A percentile compares a stretch with the other conserved stretches of the same genome.
Conservation (phyloP, 1,140 invertebrate species). For the Drosophila pachea region DNA sequence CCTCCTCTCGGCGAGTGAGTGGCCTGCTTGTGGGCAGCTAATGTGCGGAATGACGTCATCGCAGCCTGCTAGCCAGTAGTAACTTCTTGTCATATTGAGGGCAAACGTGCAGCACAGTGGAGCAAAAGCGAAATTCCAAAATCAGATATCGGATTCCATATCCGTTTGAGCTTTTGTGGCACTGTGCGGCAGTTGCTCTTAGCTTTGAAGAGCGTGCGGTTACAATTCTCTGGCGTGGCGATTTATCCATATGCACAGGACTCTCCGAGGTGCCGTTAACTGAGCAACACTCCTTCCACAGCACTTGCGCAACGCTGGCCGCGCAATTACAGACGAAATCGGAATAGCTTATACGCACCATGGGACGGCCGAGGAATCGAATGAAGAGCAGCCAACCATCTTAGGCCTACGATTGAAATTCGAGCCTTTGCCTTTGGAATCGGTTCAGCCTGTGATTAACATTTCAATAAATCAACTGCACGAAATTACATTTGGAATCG, state of each 20-base stretch:
- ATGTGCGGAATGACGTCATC: constrained; percentile 72
- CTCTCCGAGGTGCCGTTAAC: constrained; percentile 48
- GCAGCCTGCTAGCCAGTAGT: constrained; percentile 32
- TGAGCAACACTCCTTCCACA: constrained; percentile 26
- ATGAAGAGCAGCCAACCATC: background rate
- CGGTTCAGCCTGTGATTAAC: background rate
- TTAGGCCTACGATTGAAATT: no score
- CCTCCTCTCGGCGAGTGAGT: constrained; percentile 25
- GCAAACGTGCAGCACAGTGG: constrained; percentile 51
- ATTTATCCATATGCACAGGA: constrained; percentile 51
- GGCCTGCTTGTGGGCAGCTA: constrained; percentile 51
- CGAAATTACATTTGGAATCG: constrained; percentile 12
- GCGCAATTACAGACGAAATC: constrained; percentile 50
- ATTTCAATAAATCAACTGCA: background rate
- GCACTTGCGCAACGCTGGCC: constrained; percentile 62
- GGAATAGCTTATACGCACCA: constrained; percentile 47
- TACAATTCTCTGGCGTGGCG: constrained; percentile 49
- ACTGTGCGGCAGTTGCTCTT: constrained; percentile 47
- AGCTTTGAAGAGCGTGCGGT: constrained; percentile 54
- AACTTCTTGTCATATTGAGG: constrained; percentile 60
- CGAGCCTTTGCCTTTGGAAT: background rate
- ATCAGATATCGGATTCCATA: no score
- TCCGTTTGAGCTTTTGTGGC: constrained; percentile 1
- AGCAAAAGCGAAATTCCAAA: background rate
- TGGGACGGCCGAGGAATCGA: background rate